Conservation (phyloP, 2,888 invertebrate genomes). For the Drosophila austrosaltans region DNA sequence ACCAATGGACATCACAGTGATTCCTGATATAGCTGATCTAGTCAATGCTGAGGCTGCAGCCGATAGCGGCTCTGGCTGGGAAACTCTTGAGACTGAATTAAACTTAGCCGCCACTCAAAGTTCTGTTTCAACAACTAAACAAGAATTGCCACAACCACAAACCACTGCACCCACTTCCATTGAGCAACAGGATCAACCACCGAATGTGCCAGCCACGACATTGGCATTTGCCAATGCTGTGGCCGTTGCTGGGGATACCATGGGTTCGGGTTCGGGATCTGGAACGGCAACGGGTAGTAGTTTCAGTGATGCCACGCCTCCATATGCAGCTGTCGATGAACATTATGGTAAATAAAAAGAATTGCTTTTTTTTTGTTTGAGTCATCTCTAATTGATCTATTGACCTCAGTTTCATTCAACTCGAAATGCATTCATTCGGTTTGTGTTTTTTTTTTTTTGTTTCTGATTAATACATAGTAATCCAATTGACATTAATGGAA, state of each 20-base stretch:
- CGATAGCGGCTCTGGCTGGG: constrained; percentile 62
- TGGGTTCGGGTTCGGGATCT: constrained; percentile 32
- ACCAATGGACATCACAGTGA: constrained; percentile 23
- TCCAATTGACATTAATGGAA: no score
- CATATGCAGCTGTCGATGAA: constrained; percentile 79
- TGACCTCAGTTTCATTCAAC: not conserved
- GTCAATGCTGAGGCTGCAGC: constrained; percentile 50
- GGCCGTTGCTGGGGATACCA: constrained; percentile 61
- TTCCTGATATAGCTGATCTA: constrained; percentile 54
- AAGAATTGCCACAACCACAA: constrained; percentile 11
- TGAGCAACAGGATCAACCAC: constrained; percentile 81
- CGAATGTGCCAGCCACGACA: constrained; percentile 76
- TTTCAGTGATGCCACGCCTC: constrained; percentile 75
- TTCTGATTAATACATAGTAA: not conserved
- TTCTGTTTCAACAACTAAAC: constrained; percentile 22
- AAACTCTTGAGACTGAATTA: constrained; percentile 72
- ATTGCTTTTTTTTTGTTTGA: not conserved
- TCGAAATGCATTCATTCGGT: not conserved
- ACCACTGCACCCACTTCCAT: constrained; percentile 75
- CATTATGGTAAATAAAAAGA: constrained; percentile 76
- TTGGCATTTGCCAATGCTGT: constrained; percentile 75
- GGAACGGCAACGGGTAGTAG: constrained; percentile 16
- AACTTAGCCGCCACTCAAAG: constrained; percentile 55
- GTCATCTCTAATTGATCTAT: not conserved
- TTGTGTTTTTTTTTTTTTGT: not conserved